Percentiles rank a stretch among this genome's conserved stretches.
These are phyloP conservation scores for Helleia helle DNA, from an alignment of 2,888 invertebrate species.

Conservation along the genomic window DNA sequence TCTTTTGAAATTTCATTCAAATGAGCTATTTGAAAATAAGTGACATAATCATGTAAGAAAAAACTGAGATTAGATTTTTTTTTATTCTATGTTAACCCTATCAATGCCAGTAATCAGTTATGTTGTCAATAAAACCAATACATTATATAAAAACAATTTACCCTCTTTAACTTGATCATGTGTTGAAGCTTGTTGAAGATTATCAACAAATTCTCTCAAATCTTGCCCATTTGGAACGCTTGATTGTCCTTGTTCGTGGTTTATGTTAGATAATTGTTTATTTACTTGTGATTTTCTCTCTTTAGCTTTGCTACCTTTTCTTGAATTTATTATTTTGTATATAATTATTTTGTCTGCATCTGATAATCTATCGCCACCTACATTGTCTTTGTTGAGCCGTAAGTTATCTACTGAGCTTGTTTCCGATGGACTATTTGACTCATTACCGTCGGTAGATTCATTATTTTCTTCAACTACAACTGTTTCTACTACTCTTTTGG, in stretches of 20 bases:
- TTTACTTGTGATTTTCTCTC: neutral
- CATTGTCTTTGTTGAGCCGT: slow-evolving; percentile 21
- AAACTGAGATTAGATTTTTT: no score
- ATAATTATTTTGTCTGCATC: slow-evolving; percentile 58
- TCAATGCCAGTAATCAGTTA: no score
- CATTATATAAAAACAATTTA: no score
- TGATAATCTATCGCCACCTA: slow-evolving; percentile 26
- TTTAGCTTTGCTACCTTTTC: slow-evolving; percentile 29
- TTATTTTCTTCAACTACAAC: slow-evolving; percentile 29
- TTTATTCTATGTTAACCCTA: no score
- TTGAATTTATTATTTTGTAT: slow-evolving; percentile 53
- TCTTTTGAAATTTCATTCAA: no score
- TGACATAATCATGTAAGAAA: no score
- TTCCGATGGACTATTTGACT: slow-evolving; percentile 27
- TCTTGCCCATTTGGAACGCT: neutral
- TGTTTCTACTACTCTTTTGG: slow-evolving; percentile 32
- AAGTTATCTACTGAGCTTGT: slow-evolving; percentile 40
- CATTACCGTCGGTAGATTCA: slow-evolving; percentile 25
- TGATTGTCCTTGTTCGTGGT: neutral
- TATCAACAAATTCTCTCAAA: neutral
- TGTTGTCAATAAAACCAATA: no score
- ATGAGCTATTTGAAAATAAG: no score
- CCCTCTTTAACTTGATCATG: slow-evolving; percentile 14
- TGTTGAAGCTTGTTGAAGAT: neutral
- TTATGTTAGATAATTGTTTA: neutral